These are phyloP conservation scores for Coptodon rendalli DNA, from an alignment of 2,113 vertebrate species.

Conservation along the genomic window DNA sequence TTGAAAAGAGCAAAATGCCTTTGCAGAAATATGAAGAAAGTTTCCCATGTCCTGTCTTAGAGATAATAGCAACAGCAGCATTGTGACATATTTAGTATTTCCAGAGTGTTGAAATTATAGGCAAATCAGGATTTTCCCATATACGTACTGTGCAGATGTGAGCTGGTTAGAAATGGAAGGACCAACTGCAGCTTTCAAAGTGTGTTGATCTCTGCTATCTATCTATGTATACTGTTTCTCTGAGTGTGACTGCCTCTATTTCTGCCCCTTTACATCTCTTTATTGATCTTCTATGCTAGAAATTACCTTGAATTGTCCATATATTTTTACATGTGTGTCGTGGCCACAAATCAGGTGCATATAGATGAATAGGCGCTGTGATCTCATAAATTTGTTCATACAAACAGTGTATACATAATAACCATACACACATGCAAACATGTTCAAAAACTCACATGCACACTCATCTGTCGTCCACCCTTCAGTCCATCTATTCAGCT, in stretches of 20 bases:
- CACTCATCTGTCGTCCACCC: slow-evolving; percentile 43
- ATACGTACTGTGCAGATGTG: not conserved
- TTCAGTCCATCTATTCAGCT: slow-evolving; percentile 61
- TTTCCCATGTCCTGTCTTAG: fast-evolving
- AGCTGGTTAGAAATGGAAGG: not conserved
- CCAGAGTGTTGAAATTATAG: not conserved
- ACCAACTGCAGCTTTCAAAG: not conserved
- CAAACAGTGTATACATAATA: slow-evolving; percentile 5
- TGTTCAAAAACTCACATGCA: slow-evolving; percentile 27
- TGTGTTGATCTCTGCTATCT: fast-evolving
- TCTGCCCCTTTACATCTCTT: not conserved
- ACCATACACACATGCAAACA: slow-evolving; percentile 15
- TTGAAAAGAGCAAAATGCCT: not conserved
- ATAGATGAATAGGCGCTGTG: not conserved
- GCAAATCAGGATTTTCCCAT: not conserved
- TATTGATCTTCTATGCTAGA: not conserved
- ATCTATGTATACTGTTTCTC: fast-evolving
- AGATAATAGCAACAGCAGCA: not conserved
- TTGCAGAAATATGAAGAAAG: not conserved
- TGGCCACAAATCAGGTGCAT: not conserved
- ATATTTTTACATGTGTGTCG: not conserved
- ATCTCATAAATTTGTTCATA: slow-evolving; percentile 7
- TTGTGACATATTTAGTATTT: not conserved
- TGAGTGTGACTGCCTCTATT: not conserved
- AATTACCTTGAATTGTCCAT: not conserved